A percentile compares a stretch with the other conserved stretches of the same genome.
Conservation (phyloP, 2,113 vertebrate genomes). For the Verasper variegatus region DNA sequence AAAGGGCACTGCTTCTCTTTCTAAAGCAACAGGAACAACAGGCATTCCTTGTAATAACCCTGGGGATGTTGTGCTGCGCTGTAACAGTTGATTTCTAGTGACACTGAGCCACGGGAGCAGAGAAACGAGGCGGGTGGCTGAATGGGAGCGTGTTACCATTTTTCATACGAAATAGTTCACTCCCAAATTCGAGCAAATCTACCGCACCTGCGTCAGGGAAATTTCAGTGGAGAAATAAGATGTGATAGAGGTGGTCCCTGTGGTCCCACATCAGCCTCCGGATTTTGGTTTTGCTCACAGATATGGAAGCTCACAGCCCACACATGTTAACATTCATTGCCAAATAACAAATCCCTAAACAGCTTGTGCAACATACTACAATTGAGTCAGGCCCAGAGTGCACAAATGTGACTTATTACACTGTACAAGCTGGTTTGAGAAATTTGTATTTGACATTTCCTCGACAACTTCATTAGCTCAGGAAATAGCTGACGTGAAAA, state of each 20-base stretch:
- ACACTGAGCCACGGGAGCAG: constrained; percentile 48
- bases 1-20: not conserved
- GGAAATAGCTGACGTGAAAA: no score
- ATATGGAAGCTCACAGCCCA: not conserved
- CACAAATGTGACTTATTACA: constrained; percentile 37
- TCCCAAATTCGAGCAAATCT: not conserved
- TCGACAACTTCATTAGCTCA: no score
- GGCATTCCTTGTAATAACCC: constrained; percentile 20
- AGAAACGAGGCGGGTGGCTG: constrained; percentile 11
- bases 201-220: not conserved
- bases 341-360: not conserved
- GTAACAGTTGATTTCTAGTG: constrained; percentile 56
- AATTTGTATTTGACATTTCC: constrained; percentile 65
- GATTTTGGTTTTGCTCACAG: not conserved
- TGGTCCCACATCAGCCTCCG: not conserved
- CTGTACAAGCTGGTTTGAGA: constrained; percentile 24
- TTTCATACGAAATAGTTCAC: not conserved
- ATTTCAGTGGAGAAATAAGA: not conserved
- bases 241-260: not conserved
- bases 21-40: constrained; percentile 34
- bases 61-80: constrained; percentile 24
- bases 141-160: not conserved
- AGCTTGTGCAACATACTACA: constrained; percentile 8
- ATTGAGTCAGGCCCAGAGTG: not conserved
- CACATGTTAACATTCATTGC: not conserved